Evolutionary conservation across 2,797 vertebrate genomes (phyloP).

Genomic region (Ceryle rudis): DNA sequence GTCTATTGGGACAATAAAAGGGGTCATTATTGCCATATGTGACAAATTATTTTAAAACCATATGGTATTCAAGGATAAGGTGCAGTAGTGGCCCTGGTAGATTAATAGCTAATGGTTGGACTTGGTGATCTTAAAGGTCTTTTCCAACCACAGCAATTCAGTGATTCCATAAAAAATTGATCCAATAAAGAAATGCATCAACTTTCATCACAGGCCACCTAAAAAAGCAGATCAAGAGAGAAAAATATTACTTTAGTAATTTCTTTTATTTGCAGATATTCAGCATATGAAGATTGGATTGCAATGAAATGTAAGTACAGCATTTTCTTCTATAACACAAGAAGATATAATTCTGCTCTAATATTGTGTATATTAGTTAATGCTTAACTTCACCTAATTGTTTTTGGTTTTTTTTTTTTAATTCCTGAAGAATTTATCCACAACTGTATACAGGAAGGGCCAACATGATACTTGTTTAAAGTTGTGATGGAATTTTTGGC

Average conservation of each 20-base stretch:
- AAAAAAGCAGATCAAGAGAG: background rate
- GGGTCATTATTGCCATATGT: background rate
- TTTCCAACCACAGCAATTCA: too few species aligned
- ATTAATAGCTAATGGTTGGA: too few species aligned
- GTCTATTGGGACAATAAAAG: background rate
- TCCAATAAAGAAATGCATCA: background rate
- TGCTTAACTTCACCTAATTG: background rate
- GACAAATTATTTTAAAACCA: background rate
- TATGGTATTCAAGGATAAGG: too few species aligned
- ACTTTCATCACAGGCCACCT: rapidly evolving
- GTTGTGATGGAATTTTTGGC: background rate
- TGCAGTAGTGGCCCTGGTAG: too few species aligned
- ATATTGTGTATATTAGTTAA: background rate
- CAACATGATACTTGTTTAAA: background rate
- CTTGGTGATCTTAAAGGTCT: too few species aligned
- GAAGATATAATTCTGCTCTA: background rate
- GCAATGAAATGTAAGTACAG: background rate
- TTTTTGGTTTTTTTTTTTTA: background rate
- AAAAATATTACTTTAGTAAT: background rate
- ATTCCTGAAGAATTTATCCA: background rate
- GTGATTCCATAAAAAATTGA: background rate
- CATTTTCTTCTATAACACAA: background rate
- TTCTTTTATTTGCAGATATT: background rate
- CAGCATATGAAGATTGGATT: background rate
- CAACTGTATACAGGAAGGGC: background rate